These are phyloP conservation scores for Tetramorium bicarinatum DNA, from an alignment of 2,888 invertebrate species.

Conservation along the genomic window DNA sequence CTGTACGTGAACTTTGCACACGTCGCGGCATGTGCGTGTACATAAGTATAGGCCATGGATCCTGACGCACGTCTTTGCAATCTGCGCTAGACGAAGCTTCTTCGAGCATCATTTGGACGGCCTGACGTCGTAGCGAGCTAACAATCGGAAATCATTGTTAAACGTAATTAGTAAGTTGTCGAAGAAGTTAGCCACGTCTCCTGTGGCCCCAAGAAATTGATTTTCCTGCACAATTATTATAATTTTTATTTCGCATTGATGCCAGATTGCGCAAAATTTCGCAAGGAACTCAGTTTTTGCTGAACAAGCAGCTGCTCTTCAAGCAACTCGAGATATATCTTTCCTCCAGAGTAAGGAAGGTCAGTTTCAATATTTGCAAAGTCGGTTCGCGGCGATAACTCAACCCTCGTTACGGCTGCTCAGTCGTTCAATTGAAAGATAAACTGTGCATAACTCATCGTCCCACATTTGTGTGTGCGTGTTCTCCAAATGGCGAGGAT, in stretches of 20 bases:
- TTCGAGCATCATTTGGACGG: slow-evolving; percentile 26
- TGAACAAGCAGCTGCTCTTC: neutral
- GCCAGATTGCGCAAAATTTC: neutral
- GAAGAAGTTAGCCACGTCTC: neutral
- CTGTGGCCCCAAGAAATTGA: neutral
- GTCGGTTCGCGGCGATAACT: slow-evolving; percentile 29
- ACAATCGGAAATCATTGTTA: neutral
- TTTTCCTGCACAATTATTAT: slow-evolving; percentile 1
- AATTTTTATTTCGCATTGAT: neutral
- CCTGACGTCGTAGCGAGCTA: neutral
- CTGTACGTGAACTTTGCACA: slow-evolving; percentile 25
- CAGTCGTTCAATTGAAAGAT: slow-evolving; percentile 23
- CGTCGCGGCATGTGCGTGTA: slow-evolving; percentile 13
- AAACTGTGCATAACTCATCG: slow-evolving; percentile 36
- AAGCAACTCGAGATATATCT: neutral
- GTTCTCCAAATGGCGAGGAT: slow-evolving; percentile 12
- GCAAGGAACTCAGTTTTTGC: neutral
- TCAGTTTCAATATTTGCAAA: slow-evolving; percentile 16
- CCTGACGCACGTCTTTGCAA: slow-evolving; percentile 35
- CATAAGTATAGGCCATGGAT: slow-evolving; percentile 42
- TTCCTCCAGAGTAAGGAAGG: neutral
- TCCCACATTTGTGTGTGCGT: slow-evolving; percentile 30
- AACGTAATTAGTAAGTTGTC: slow-evolving; percentile 20
- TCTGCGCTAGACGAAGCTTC: slow-evolving; percentile 31
- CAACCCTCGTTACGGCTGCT: slow-evolving; percentile 7